Evolutionary conservation across 2,113 vertebrate species (phyloP).

Genomic region (Chitala chitala): DNA sequence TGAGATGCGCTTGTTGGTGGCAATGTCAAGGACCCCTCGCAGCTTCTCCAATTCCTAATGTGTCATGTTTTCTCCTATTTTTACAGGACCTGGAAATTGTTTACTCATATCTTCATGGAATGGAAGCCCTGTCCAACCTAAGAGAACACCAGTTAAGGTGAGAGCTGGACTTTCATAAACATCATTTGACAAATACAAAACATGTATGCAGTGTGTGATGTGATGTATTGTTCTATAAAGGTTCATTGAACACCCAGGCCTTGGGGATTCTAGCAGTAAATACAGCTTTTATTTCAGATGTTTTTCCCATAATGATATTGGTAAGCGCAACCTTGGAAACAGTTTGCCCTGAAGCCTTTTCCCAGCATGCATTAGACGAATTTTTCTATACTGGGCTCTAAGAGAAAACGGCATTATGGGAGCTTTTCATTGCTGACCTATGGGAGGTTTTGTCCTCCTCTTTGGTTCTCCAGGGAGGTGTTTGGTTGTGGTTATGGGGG

Average conservation of each 20-base stretch:
- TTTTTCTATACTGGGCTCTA: neutral
- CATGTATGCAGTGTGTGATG: too few relatives aligned
- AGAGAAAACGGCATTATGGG: neutral
- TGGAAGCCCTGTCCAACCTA: slow-evolving; percentile 83
- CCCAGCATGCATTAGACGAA: neutral
- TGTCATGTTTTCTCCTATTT: neutral
- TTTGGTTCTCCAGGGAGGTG: neutral
- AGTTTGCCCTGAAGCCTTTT: neutral
- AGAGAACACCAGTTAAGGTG: slow-evolving; percentile 79
- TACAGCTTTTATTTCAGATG: neutral
- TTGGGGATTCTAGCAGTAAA: neutral
- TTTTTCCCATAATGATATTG: neutral
- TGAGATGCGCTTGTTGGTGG: too few relatives aligned
- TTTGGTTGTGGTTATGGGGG: neutral
- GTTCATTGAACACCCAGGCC: neutral
- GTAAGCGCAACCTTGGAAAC: neutral
- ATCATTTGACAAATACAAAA: too few relatives aligned
- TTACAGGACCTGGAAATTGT: slow-evolving; percentile 81
- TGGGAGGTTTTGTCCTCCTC: neutral
- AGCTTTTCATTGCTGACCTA: neutral
- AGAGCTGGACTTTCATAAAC: neutral
- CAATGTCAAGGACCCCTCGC: neutral
- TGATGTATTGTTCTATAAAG: neutral
- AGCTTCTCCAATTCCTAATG: neutral
- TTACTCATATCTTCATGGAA: slow-evolving; percentile 81